phyloP scores from a whole-genome alignment of 2,888 invertebrate species.

The Lasioglossum oenotherae region DNA sequence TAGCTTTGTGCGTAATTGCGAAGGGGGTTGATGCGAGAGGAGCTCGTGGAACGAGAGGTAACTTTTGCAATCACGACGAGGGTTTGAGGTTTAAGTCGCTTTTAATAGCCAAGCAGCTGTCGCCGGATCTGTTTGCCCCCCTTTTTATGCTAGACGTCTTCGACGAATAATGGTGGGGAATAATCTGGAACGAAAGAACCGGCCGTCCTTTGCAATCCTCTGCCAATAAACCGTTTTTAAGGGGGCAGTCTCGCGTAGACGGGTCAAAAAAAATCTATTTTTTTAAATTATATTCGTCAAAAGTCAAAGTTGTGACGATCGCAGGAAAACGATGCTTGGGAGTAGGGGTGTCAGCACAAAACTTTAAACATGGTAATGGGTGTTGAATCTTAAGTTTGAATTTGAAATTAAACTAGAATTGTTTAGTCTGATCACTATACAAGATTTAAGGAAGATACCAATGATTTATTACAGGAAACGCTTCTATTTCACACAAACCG shows the following conservation, averaged over 20 bases:
- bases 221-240: slow-evolving; percentile 66
- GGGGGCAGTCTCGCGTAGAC: slow-evolving; percentile 7
- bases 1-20: slow-evolving; percentile 65
- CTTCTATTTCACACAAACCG: neutral
- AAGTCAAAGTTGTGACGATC: neutral
- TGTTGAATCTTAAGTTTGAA: neutral
- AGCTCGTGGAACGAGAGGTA: slow-evolving; percentile 48
- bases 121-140: slow-evolving; percentile 74
- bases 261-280: neutral
- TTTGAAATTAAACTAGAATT: neutral
- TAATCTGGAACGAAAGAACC: slow-evolving; percentile 67
- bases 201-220: slow-evolving; percentile 50
- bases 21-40: slow-evolving; percentile 33
- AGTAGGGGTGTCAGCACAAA: no score
- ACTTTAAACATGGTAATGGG: neutral
- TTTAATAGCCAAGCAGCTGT: slow-evolving; percentile 83
- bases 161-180: slow-evolving; percentile 71
- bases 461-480: neutral
- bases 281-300: neutral
- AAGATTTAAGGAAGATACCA: neutral
- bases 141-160: slow-evolving; percentile 71
- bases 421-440: neutral
- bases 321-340: neutral
- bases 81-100: slow-evolving; percentile 81
- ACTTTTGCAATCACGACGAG: slow-evolving; percentile 60